Percentiles rank a stretch among this genome's conserved stretches.
These are phyloP conservation scores for Cataglyphis hispanica DNA, from an alignment of 1,140 invertebrate genomes.

Conservation along the genomic window DNA sequence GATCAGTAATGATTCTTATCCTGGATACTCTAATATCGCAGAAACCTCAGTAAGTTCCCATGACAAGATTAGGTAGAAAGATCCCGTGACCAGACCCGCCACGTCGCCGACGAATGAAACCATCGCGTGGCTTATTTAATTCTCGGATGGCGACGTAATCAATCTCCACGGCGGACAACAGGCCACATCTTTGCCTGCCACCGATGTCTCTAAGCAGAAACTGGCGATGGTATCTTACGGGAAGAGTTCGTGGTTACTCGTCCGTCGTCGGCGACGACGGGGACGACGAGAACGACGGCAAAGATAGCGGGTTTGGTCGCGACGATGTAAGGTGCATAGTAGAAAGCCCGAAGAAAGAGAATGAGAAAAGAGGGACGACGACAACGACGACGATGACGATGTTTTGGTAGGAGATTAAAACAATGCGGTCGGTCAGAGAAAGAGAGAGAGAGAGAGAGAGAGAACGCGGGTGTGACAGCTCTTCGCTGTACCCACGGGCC, in stretches of 20 bases:
- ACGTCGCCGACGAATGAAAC: slow-evolving; percentile 44
- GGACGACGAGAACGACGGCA: slow-evolving; percentile 45
- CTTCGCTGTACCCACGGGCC: slow-evolving; percentile 67
- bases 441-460: background rate
- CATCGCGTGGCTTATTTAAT: slow-evolving; percentile 67
- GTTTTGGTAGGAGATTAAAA: slow-evolving; percentile 78
- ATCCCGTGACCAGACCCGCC: slow-evolving; percentile 43
- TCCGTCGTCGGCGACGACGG: slow-evolving; percentile 53
- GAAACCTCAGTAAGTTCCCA: slow-evolving; percentile 22
- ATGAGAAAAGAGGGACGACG: slow-evolving; percentile 4
- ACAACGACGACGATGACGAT: slow-evolving; percentile 22
- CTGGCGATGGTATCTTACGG: slow-evolving; percentile 73
- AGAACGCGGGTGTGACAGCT: slow-evolving; percentile 81
- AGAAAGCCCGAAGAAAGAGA: slow-evolving; percentile 37
- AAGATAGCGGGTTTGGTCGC: slow-evolving; percentile 63
- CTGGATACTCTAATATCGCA: slow-evolving; percentile 8
- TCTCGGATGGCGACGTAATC: slow-evolving; percentile 71
- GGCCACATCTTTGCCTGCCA: slow-evolving; percentile 67
- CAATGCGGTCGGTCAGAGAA: slow-evolving; percentile 72
- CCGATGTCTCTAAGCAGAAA: slow-evolving; percentile 65
- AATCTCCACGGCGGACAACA: slow-evolving; percentile 69
- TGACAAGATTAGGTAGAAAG: slow-evolving; percentile 10
- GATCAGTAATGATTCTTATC: background rate
- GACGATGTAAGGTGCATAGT: slow-evolving; percentile 48
- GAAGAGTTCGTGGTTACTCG: slow-evolving; percentile 62